Percentiles rank a stretch among this genome's conserved stretches.
Conservation (phyloP, 2,797 vertebrate species). For the Poeciliopsis paucimaculata region DNA sequence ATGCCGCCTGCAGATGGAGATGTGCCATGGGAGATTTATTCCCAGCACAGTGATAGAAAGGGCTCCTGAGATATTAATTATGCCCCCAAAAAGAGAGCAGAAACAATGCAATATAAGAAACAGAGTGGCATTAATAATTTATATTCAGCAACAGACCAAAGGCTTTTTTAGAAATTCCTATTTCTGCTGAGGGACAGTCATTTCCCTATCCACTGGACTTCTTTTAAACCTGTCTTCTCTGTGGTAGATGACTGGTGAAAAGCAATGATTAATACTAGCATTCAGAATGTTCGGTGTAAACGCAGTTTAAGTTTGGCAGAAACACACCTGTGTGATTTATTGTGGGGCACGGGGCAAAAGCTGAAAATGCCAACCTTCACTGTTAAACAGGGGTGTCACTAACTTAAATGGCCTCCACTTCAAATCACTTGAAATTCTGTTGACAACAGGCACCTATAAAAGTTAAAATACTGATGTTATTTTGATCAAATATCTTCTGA, state of each 20-base stretch:
- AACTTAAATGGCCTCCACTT: slow-evolving; percentile 3
- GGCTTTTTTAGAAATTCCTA: slow-evolving; percentile 22
- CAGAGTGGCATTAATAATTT: slow-evolving; percentile 65
- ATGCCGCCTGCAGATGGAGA: slow-evolving; percentile 77
- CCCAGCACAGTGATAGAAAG: slow-evolving; percentile 72
- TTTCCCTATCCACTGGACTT: slow-evolving; percentile 29
- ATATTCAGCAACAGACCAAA: slow-evolving; percentile 51
- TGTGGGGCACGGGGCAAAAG: slow-evolving; percentile 10
- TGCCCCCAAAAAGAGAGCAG: slow-evolving; percentile 39
- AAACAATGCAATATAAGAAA: slow-evolving; percentile 38
- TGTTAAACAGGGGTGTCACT: slow-evolving; percentile 2
- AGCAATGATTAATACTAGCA: slow-evolving; percentile 27
- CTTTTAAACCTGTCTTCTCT: slow-evolving; percentile 26
- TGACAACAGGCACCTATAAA: neutral
- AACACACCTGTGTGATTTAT: slow-evolving; percentile 8
- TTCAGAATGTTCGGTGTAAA: slow-evolving; percentile 9
- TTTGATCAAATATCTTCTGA: neutral
- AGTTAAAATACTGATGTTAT: neutral
- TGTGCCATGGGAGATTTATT: slow-evolving; percentile 84
- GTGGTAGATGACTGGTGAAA: slow-evolving; percentile 22
- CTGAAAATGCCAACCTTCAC: slow-evolving; percentile 7
- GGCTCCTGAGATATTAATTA: slow-evolving; percentile 80
- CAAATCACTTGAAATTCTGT: slow-evolving; percentile 7
- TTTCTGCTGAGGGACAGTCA: slow-evolving; percentile 22
- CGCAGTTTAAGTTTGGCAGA: neutral